A percentile compares a stretch with the other conserved stretches of the same genome.
phyloP scores from a whole-genome alignment of 2,888 invertebrate genomes.

The Incurvaria masculella region DNA sequence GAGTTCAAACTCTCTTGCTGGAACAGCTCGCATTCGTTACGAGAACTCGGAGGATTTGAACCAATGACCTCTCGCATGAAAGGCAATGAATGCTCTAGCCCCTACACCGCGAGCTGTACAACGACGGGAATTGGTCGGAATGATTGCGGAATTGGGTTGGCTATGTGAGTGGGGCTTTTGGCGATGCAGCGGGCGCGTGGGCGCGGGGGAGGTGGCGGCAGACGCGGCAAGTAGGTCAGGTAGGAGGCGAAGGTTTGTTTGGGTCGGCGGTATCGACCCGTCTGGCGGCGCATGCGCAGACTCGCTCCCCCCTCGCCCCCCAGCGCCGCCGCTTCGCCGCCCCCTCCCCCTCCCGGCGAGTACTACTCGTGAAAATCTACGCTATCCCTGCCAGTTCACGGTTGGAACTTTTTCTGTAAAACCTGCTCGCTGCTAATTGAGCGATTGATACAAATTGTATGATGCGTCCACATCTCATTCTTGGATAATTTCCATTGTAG shows the following conservation, averaged over 20 bases:
- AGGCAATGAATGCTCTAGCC: neutral
- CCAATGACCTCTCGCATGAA: too few species aligned
- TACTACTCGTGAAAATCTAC: too few species aligned
- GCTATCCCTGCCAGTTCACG: neutral
- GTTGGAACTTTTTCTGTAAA: neutral
- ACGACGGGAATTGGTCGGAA: neutral
- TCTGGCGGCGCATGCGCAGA: neutral
- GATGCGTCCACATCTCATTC: too few species aligned
- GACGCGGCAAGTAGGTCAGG: constrained; percentile 8
- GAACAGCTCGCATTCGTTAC: too few species aligned
- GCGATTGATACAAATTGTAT: too few species aligned
- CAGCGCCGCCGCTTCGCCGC: too few species aligned
- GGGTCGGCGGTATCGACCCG: constrained; percentile 46
- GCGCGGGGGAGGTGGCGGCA: constrained; percentile 2
- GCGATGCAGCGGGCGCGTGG: neutral
- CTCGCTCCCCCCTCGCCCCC: neutral
- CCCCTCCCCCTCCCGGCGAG: too few species aligned
- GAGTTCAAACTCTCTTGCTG: too few species aligned
- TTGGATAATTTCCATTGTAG: too few species aligned
- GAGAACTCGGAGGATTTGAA: too few species aligned
- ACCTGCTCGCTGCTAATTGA: neutral
- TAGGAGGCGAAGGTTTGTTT: constrained; percentile 33
- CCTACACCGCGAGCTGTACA: neutral
- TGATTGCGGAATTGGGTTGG: neutral
- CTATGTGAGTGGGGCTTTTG: neutral